Evolutionary conservation across 2,888 invertebrate species (phyloP).

Genomic region (Phoenoteleia sp.): DNA sequence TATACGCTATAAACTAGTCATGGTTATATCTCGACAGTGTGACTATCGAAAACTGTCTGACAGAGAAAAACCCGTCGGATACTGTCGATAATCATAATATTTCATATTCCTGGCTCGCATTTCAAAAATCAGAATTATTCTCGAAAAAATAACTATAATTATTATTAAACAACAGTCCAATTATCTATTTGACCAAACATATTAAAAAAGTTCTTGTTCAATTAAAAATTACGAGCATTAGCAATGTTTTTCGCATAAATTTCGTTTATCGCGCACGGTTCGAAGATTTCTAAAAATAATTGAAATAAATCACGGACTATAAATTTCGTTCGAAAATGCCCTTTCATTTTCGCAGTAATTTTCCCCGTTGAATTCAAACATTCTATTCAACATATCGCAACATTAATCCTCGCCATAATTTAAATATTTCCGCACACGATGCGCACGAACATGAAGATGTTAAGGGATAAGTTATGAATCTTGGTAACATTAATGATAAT

Average conservation of each 20-base stretch:
- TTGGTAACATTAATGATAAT: slow-evolving; percentile 61
- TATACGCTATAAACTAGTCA: slow-evolving; percentile 54
- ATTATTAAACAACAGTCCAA: no score
- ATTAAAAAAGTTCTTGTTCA: no score
- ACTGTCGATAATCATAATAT: slow-evolving; percentile 51
- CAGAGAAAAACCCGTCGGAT: slow-evolving; percentile 42
- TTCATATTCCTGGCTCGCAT: slow-evolving; percentile 19
- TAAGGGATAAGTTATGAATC: slow-evolving; percentile 52
- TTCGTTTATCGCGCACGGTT: no score
- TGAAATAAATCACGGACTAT: no score
- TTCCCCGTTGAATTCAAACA: not conserved
- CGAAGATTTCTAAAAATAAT: no score
- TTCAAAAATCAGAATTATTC: slow-evolving; percentile 26
- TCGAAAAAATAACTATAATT: no score
- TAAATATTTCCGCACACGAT: slow-evolving; percentile 28
- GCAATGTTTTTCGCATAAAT: no score
- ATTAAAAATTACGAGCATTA: no score
- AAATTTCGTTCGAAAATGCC: not conserved
- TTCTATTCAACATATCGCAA: slow-evolving; percentile 10
- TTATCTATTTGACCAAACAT: no score
- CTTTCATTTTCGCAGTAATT: slow-evolving; percentile 14
- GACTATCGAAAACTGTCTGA: slow-evolving; percentile 53
- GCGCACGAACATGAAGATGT: slow-evolving; percentile 55
- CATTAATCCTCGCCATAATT: slow-evolving; percentile 40
- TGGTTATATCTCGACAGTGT: slow-evolving; percentile 36